These are phyloP conservation scores for Adelphocoris suturalis DNA, from an alignment of 2,888 invertebrate genomes.

Conservation along the genomic window DNA sequence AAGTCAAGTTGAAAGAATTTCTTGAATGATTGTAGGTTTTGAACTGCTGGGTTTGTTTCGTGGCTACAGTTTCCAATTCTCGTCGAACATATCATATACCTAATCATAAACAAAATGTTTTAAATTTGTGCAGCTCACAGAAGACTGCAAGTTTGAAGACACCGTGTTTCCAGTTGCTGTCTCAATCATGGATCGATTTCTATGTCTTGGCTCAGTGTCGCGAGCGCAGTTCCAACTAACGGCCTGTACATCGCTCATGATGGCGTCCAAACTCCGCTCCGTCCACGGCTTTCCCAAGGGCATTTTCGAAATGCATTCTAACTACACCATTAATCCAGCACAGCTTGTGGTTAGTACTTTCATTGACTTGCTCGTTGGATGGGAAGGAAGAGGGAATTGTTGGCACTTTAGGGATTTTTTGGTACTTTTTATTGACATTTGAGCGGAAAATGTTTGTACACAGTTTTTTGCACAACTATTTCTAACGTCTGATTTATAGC, in stretches of 20 bases:
- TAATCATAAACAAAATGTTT: too few species aligned
- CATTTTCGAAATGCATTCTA: constrained; percentile 28
- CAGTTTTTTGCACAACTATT: too few species aligned
- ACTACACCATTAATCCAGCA: constrained; percentile 36
- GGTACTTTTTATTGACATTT: too few species aligned
- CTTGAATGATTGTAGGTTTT: too few species aligned
- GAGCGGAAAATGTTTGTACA: too few species aligned
- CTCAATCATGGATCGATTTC: constrained; percentile 53
- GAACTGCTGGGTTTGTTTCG: too few species aligned
- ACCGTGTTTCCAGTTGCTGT: constrained; percentile 54
- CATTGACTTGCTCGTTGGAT: not conserved
- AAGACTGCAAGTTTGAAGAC: constrained; percentile 57
- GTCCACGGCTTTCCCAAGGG: constrained; percentile 43
- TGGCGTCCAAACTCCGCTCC: constrained; percentile 56
- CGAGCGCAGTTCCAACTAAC: constrained; percentile 46
- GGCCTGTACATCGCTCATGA: constrained; percentile 49
- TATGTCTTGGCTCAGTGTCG: constrained; percentile 27
- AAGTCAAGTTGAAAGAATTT: too few species aligned
- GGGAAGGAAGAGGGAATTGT: too few species aligned
- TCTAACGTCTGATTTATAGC: too few species aligned
- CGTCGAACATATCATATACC: too few species aligned
- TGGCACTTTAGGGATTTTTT: too few species aligned
- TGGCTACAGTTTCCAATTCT: too few species aligned
- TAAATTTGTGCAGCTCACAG: constrained; percentile 24
- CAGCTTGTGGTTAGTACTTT: constrained; percentile 43